phyloP scores from a whole-genome alignment of 2,888 invertebrate genomes.

The Meteorus cinctellus region DNA sequence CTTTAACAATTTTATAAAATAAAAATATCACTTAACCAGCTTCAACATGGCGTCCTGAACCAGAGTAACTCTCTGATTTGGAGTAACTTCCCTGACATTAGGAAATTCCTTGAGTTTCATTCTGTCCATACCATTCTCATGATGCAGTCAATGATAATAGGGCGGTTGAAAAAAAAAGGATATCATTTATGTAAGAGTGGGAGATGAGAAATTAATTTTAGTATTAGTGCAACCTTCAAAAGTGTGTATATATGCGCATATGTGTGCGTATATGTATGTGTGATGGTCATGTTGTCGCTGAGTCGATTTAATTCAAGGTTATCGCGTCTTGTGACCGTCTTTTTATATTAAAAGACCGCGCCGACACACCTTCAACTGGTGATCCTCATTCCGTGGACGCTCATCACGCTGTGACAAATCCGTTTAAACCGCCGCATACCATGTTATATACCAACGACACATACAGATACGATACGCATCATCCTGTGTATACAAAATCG shows the following conservation, averaged over 20 bases:
- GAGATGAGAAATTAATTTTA: conserved; percentile 37
- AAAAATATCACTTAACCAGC: background rate
- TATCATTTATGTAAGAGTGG: conserved; percentile 15
- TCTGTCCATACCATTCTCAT: background rate
- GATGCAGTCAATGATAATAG: conserved; percentile 1
- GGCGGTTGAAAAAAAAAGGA: background rate
- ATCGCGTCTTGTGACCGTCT: conserved; percentile 48
- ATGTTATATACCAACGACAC: conserved; percentile 46
- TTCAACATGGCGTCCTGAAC: no score
- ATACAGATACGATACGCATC: background rate
- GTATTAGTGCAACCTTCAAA: conserved; percentile 30
- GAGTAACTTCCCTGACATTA: background rate
- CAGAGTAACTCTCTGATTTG: no score
- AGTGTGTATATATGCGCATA: background rate
- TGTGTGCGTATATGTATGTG: background rate
- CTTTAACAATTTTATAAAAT: background rate
- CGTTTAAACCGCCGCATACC: conserved; percentile 57
- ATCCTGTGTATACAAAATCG: no score
- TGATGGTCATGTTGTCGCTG: conserved; percentile 28
- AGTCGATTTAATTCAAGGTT: conserved; percentile 48
- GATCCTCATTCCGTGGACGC: conserved; percentile 50
- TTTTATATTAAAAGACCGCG: conserved; percentile 43
- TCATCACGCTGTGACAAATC: conserved; percentile 59
- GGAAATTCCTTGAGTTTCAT: no score
- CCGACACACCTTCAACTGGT: conserved; percentile 51